Evolutionary conservation across 2,113 vertebrate species (phyloP).

Genomic region (Trinectes maculatus): DNA sequence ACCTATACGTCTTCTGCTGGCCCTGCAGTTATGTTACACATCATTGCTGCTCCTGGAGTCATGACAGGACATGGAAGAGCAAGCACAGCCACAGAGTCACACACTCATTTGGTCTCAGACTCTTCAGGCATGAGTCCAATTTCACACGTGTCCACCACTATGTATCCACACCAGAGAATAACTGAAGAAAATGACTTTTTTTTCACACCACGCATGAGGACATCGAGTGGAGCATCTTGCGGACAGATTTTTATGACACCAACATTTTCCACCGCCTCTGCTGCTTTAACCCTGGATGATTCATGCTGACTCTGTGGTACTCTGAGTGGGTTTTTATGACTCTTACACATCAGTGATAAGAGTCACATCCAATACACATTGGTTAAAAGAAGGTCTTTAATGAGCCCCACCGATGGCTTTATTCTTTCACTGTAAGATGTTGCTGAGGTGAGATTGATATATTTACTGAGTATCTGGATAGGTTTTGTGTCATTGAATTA

Average conservation of each 20-base stretch:
- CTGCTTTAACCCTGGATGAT: slow-evolving; percentile 14
- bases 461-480: slow-evolving; percentile 44
- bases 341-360: not conserved
- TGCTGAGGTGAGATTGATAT: slow-evolving; percentile 30
- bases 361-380: slow-evolving; percentile 1
- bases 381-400: slow-evolving; percentile 16
- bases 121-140: slow-evolving; percentile 32
- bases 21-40: not conserved
- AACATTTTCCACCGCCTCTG: slow-evolving; percentile 41
- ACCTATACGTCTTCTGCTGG: not conserved
- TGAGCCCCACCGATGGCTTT: not conserved
- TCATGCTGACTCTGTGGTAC: slow-evolving; percentile 30
- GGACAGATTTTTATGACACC: slow-evolving; percentile 40
- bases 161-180: slow-evolving; percentile 1
- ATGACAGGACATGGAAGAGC: slow-evolving; percentile 1
- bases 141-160: slow-evolving; percentile 27
- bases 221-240: slow-evolving; percentile 42
- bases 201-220: slow-evolving; percentile 7
- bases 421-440: not conserved
- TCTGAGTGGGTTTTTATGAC: slow-evolving; percentile 1
- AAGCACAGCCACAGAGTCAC: slow-evolving; percentile 21
- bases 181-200: not conserved
- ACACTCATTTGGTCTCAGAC: slow-evolving; percentile 10
- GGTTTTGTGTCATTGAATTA: slow-evolving; percentile 45
- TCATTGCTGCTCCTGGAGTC: not conserved